Percentiles rank a stretch among this genome's conserved stretches.
Conservation (phyloP, 64 coral and sea anemone species). For the Cladopsammia gracilis region DNA sequence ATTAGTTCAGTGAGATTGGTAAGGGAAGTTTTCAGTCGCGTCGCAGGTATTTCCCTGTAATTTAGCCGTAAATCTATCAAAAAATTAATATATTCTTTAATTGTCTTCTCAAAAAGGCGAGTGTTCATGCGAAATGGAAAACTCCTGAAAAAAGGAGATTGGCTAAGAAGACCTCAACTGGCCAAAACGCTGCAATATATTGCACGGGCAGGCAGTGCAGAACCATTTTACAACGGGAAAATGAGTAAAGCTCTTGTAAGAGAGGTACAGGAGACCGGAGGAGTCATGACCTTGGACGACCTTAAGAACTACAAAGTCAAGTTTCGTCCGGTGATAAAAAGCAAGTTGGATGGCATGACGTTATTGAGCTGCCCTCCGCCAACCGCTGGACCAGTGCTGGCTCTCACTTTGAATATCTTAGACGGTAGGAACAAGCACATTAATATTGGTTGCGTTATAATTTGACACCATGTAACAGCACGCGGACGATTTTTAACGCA, state of each 20-base stretch:
- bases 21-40: too few species aligned
- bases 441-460: neutral
- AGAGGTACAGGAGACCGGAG: constrained; percentile 86
- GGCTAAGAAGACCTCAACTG: constrained; percentile 79
- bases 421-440: constrained; percentile 55
- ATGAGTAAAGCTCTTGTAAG: constrained; percentile 80
- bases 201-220: constrained; percentile 81
- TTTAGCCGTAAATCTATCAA: too few species aligned
- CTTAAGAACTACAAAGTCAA: constrained; percentile 91
- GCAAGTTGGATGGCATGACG: constrained; percentile 75
- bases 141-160: constrained; percentile 87
- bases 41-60: too few species aligned
- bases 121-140: constrained; percentile 80
- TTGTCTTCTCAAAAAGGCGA: constrained; percentile 36
- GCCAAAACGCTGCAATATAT: constrained; percentile 84
- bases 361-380: constrained; percentile 88
- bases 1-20: too few species aligned
- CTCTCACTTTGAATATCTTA: constrained; percentile 89
- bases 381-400: constrained; percentile 92
- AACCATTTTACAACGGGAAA: constrained; percentile 81
- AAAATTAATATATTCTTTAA: neutral
- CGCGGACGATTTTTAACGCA: too few species aligned
- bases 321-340: constrained; percentile 75
- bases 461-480: too few species aligned
- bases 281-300: constrained; percentile 79